Evolutionary conservation across 1,140 invertebrate genomes (phyloP).

Genomic region (Eriosoma lanigerum): DNA sequence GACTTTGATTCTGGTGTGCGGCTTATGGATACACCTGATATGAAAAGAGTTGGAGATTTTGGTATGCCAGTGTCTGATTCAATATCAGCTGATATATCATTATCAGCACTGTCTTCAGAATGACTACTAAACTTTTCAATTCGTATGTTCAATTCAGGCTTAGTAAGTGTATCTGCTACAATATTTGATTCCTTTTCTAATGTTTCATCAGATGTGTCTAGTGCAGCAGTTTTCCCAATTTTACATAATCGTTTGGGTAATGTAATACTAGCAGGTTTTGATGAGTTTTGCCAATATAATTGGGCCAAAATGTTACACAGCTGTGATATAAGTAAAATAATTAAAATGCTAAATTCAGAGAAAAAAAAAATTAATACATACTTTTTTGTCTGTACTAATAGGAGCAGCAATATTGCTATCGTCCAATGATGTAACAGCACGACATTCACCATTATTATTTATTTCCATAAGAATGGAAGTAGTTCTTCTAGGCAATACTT

Average conservation of each 20-base stretch:
- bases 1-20: constrained; percentile 63
- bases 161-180: background rate
- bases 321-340: constrained; percentile 14
- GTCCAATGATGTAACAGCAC: constrained; percentile 25
- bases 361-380: background rate
- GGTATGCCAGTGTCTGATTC: constrained; percentile 65
- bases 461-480: constrained; percentile 43
- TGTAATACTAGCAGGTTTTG: constrained; percentile 10
- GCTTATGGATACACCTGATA: constrained; percentile 66
- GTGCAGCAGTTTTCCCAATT: constrained; percentile 54
- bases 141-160: constrained; percentile 20
- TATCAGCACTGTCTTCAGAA: constrained; percentile 48
- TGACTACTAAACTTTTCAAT: constrained; percentile 46
- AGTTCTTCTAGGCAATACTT: constrained; percentile 25
- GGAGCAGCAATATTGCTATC: constrained; percentile 38
- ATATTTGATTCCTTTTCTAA: constrained; percentile 10
- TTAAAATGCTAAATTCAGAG: background rate
- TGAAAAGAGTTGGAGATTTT: constrained; percentile 64
- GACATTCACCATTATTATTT: constrained; percentile 32
- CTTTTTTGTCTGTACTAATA: constrained; percentile 44
- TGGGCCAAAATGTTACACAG: constrained; percentile 36
- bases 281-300: constrained; percentile 25
- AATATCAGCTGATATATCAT: constrained; percentile 58
- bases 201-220: constrained; percentile 51
- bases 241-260: constrained; percentile 39